Evolutionary conservation across 2,797 vertebrate genomes (phyloP).

Genomic region (Orestias chungarensis): DNA sequence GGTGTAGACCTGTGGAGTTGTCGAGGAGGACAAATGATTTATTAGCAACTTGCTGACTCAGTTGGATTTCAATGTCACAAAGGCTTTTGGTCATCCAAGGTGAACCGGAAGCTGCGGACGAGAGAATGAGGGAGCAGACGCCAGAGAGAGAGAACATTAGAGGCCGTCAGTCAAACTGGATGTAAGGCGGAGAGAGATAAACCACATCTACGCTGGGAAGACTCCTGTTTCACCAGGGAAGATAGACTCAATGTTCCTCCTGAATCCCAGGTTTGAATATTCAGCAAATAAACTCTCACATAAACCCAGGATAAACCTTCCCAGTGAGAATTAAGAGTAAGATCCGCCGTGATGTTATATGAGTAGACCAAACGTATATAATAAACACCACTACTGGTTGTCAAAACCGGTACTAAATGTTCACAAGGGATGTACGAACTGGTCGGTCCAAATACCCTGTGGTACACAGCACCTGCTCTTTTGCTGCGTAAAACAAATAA

Average conservation of each 20-base stretch:
- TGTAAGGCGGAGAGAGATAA: conserved; percentile 14
- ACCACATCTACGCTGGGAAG: not conserved
- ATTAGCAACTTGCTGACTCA: conserved; percentile 42
- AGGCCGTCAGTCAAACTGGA: conserved; percentile 13
- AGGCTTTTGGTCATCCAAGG: conserved; percentile 39
- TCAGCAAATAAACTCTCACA: too few species aligned
- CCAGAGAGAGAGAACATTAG: not conserved
- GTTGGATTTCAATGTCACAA: conserved; percentile 47
- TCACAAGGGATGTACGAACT: not conserved
- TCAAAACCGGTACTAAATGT: not conserved
- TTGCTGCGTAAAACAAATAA: not conserved
- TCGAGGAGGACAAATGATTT: conserved; percentile 33
- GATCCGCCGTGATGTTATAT: too few species aligned
- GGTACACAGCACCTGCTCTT: not conserved
- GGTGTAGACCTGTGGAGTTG: conserved; percentile 1
- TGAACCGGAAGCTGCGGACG: conserved; percentile 25
- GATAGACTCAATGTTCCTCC: too few species aligned
- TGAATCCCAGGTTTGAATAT: too few species aligned
- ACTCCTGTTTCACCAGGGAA: too few species aligned
- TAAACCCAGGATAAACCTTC: too few species aligned
- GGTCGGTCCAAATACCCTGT: not conserved
- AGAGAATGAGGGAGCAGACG: conserved; percentile 17
- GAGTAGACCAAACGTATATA: not conserved
- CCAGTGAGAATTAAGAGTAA: too few species aligned
- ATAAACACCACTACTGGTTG: too few species aligned